A percentile compares a stretch with the other conserved stretches of the same genome.
Conservation (phyloP, 1,140 invertebrate genomes). For the Drosophila equinoxialis region DNA sequence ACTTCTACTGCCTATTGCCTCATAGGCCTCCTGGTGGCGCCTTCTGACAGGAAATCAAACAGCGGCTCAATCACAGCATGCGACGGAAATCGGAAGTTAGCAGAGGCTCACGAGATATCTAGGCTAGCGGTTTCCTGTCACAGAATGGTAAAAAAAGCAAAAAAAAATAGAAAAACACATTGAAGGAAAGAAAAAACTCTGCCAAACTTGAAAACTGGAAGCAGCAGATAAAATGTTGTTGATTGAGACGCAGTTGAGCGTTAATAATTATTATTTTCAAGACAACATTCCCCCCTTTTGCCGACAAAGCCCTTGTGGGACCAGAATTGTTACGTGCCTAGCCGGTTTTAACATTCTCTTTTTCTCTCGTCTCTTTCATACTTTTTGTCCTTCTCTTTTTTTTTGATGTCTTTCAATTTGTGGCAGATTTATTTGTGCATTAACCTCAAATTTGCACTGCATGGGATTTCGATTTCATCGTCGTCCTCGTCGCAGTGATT, state of each 20-base stretch:
- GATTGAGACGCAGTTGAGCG: slow-evolving; percentile 77
- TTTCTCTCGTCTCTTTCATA: slow-evolving; percentile 4
- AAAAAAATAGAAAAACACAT: slow-evolving; percentile 10
- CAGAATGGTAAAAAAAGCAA: not conserved
- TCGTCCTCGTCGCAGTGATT: slow-evolving; percentile 52
- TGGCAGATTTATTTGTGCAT: slow-evolving; percentile 81
- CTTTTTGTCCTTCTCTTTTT: slow-evolving; percentile 22
- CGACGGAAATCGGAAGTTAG: slow-evolving; percentile 79
- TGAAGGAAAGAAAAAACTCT: slow-evolving; percentile 16
- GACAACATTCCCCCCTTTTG: not conserved
- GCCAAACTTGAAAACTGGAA: slow-evolving; percentile 54
- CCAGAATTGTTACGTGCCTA: slow-evolving; percentile 6
- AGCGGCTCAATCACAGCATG: slow-evolving; percentile 69
- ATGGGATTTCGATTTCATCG: slow-evolving; percentile 54
- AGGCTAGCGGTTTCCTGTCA: slow-evolving; percentile 56
- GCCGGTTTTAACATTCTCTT: slow-evolving; percentile 3
- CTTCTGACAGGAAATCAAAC: slow-evolving; percentile 74
- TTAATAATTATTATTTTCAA: slow-evolving; percentile 77
- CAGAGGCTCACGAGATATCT: slow-evolving; percentile 72
- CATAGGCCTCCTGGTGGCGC: slow-evolving; percentile 42
- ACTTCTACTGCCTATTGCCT: slow-evolving; percentile 31
- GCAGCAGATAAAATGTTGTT: slow-evolving; percentile 77
- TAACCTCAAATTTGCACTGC: slow-evolving; percentile 78
- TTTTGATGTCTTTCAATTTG: slow-evolving; percentile 76
- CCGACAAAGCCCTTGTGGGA: not conserved